phyloP scores from a whole-genome alignment of 2,797 vertebrate genomes.

The Meda fulgida region DNA sequence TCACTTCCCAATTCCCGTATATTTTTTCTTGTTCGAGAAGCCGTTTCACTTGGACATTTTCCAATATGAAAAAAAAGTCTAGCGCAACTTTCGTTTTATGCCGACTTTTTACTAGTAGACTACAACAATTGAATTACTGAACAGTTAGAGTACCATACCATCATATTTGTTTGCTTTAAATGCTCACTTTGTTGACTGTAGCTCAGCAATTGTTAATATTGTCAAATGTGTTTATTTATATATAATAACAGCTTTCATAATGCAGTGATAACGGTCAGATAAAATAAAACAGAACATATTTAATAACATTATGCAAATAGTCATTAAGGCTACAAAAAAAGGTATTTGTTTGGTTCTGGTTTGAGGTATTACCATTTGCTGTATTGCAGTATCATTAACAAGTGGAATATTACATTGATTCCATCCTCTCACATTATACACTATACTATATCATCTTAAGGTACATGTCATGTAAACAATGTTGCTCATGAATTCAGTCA shows the following conservation, averaged over 20 bases:
- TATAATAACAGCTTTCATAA: not conserved
- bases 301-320: not conserved
- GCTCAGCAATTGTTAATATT: not conserved
- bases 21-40: not conserved
- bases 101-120: not conserved
- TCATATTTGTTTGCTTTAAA: not conserved
- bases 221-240: not conserved
- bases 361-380: not conserved
- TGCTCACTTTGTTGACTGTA: not conserved
- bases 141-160: not conserved
- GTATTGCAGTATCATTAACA: not conserved
- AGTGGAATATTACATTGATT: not conserved
- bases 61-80: not conserved
- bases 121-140: not conserved
- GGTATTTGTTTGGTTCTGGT: not conserved
- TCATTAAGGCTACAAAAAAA: not conserved
- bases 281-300: not conserved
- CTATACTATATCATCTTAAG: not conserved
- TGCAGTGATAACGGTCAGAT: not conserved
- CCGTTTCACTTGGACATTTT: not conserved
- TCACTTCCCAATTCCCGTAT: not conserved
- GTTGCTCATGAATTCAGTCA: not conserved
- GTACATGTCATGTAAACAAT: not conserved
- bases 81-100: not conserved
- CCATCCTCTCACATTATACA: not conserved